phyloP scores from a whole-genome alignment of 2,113 vertebrate species.

The Myocastor coypus region DNA sequence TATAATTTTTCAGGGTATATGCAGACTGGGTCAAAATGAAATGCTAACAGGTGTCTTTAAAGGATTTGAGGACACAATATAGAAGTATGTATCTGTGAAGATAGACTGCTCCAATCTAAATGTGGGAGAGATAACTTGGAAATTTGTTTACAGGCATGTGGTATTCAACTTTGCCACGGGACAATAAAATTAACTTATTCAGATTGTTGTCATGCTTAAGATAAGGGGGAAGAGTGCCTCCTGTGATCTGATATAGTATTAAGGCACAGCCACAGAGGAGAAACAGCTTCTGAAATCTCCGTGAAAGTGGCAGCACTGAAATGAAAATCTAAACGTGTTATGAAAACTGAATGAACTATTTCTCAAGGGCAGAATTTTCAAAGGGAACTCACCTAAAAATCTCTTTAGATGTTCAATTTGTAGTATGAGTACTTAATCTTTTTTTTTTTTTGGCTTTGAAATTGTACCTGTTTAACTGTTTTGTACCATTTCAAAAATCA shows the following conservation, averaged over 20 bases:
- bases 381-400: conserved; percentile 54
- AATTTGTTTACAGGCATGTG: conserved; percentile 68
- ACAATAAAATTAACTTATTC: conserved; percentile 57
- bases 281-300: conserved; percentile 50
- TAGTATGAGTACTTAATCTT: conserved; percentile 33
- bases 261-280: conserved; percentile 1
- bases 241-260: conserved; percentile 52
- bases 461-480: conserved; percentile 45
- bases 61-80: conserved; percentile 62
- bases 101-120: conserved; percentile 73
- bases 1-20: conserved; percentile 47
- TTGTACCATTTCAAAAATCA: conserved; percentile 61
- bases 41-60: conserved; percentile 54
- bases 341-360: conserved; percentile 49
- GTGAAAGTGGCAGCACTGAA: conserved; percentile 50
- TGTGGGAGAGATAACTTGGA: conserved; percentile 54
- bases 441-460: conserved; percentile 66
- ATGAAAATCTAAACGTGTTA: conserved; percentile 58
- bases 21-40: conserved; percentile 70
- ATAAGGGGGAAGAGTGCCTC: conserved; percentile 64
- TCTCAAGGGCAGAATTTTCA: conserved; percentile 68
- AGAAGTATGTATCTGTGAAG: conserved; percentile 73
- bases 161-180: conserved; percentile 57
- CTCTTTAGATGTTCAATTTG: conserved; percentile 52
- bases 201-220: conserved; percentile 33